phyloP scores from a whole-genome alignment of 2,113 vertebrate species.

The Telmatochromis sp. region DNA sequence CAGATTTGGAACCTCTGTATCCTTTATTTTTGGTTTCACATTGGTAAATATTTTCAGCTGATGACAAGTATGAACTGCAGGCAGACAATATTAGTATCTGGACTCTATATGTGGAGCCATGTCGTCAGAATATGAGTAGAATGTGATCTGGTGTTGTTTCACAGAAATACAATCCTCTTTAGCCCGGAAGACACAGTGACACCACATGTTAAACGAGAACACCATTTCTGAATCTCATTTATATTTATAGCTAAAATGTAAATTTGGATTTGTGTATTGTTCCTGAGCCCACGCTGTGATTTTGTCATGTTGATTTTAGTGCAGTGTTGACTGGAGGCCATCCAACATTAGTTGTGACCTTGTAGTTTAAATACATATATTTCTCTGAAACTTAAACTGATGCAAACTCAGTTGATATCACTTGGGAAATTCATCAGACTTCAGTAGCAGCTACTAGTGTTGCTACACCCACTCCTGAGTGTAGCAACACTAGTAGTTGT shows the following conservation, averaged over 20 bases:
- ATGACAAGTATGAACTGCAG: background rate
- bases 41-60: background rate
- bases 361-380: background rate
- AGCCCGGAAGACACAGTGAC: background rate
- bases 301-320: background rate
- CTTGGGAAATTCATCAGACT: background rate
- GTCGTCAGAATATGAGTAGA: background rate
- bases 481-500: background rate
- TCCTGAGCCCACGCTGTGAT: background rate
- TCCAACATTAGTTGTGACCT: background rate
- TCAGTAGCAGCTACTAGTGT: background rate
- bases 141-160: background rate
- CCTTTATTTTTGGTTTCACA: background rate
- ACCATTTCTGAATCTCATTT: background rate
- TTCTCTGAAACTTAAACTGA: background rate
- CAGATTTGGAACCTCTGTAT: background rate
- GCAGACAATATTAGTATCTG: background rate
- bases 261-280: background rate
- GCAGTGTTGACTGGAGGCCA: background rate
- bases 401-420: background rate
- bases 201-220: background rate
- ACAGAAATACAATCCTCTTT: background rate
- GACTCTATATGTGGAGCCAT: background rate
- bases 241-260: background rate
- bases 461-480: background rate